phyloP scores from a whole-genome alignment of 1,140 invertebrate species.

The Harpegnathos saltator region DNA sequence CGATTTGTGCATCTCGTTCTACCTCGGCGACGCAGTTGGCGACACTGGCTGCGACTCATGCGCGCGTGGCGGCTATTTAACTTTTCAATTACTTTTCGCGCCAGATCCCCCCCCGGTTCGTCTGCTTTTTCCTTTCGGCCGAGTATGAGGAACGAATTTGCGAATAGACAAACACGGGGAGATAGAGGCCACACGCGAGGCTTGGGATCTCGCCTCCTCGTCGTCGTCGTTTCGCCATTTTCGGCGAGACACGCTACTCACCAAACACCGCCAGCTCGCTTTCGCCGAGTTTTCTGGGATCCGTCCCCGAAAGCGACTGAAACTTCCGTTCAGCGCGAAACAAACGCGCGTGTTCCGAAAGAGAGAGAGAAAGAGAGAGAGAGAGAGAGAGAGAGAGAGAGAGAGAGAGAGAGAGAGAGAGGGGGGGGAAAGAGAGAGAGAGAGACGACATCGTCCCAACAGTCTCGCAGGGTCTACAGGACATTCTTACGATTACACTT shows the following conservation, averaged over 20 bases:
- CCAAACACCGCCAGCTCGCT: slow-evolving; percentile 10
- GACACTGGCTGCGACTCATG: slow-evolving; percentile 18
- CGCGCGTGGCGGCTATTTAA: slow-evolving; percentile 22
- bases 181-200: slow-evolving; percentile 26
- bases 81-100: slow-evolving; percentile 48
- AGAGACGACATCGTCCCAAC: too few species aligned
- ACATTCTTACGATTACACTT: too few species aligned
- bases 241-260: slow-evolving; percentile 26
- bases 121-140: not conserved
- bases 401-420: too few species aligned
- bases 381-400: too few species aligned
- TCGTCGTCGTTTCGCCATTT: slow-evolving; percentile 18
- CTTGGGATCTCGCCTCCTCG: slow-evolving; percentile 7
- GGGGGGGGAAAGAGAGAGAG: too few species aligned
- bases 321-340: slow-evolving; percentile 10
- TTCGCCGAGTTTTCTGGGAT: too few species aligned
- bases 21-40: too few species aligned
- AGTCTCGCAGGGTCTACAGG: too few species aligned
- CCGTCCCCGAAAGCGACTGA: not conserved
- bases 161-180: slow-evolving; percentile 21
- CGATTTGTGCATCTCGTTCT: too few species aligned
- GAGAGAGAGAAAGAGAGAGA: too few species aligned
- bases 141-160: slow-evolving; percentile 23
- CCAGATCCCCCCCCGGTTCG: not conserved
- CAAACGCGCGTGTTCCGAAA: too few species aligned